phyloP scores from a whole-genome alignment of 2,888 invertebrate species.

The Hylaea fasciaria region DNA sequence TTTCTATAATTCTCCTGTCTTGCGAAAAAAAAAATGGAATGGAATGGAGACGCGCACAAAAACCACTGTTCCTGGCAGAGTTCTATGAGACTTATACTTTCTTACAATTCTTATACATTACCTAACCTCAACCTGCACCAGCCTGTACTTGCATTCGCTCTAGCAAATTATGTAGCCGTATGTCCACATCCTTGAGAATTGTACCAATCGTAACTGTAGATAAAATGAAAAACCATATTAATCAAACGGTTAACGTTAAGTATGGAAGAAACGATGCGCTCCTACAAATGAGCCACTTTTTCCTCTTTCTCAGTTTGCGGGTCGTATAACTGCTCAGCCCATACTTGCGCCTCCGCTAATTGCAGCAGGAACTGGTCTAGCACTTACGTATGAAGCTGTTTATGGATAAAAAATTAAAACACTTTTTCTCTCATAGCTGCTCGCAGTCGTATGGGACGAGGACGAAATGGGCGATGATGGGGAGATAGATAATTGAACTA shows the following conservation, averaged over 20 bases:
- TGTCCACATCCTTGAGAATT: slow-evolving; percentile 29
- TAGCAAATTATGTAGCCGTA: neutral
- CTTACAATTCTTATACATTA: no score
- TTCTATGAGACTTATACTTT: no score
- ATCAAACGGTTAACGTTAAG: slow-evolving; percentile 28
- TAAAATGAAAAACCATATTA: slow-evolving; percentile 1
- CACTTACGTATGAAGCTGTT: slow-evolving; percentile 10
- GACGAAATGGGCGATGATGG: slow-evolving; percentile 1
- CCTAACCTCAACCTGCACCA: no score
- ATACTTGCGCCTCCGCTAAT: slow-evolving; percentile 56
- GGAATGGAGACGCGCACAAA: no score
- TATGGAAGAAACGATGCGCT: slow-evolving; percentile 40
- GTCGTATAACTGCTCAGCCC: slow-evolving; percentile 52
- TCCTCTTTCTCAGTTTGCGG: slow-evolving; percentile 43
- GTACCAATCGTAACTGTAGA: slow-evolving; percentile 26
- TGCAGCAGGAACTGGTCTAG: slow-evolving; percentile 63
- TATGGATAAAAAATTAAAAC: slow-evolving; percentile 18
- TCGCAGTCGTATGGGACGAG: neutral
- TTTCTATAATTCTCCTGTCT: no score
- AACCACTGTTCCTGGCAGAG: no score
- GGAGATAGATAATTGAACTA: slow-evolving; percentile 15
- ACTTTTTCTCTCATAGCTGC: slow-evolving; percentile 16
- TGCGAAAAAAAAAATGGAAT: no score
- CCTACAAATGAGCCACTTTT: slow-evolving; percentile 45
- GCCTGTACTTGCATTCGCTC: neutral